Evolutionary conservation across 2,888 invertebrate genomes (phyloP).

Genomic region (Cerastoderma edule): DNA sequence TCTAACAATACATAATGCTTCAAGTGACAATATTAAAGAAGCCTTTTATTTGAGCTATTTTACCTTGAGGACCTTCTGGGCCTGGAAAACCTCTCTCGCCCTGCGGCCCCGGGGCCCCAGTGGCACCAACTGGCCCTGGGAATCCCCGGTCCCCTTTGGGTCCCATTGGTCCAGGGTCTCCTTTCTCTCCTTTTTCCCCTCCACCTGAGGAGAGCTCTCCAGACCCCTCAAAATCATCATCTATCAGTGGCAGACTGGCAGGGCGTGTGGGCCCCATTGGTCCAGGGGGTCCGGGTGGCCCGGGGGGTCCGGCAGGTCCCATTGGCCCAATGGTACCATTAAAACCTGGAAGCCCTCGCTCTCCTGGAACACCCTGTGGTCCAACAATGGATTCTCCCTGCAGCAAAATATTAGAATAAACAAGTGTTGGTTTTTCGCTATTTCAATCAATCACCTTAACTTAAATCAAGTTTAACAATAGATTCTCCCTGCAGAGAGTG

Average conservation of each 20-base stretch:
- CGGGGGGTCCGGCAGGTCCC: slow-evolving; percentile 28
- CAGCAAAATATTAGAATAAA: no score
- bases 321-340: slow-evolving; percentile 44
- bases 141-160: slow-evolving; percentile 64
- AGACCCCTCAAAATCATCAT: slow-evolving; percentile 53
- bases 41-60: neutral
- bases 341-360: slow-evolving; percentile 37
- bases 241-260: slow-evolving; percentile 24
- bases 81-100: slow-evolving; percentile 61
- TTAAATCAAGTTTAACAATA: no score
- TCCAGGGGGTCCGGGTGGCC: slow-evolving; percentile 51
- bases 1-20: neutral
- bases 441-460: no score
- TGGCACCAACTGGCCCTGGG: slow-evolving; percentile 68
- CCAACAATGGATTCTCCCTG: slow-evolving; percentile 21
- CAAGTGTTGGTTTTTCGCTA: no score
- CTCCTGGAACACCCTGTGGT: slow-evolving; percentile 29
- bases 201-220: slow-evolving; percentile 27
- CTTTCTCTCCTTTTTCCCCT: slow-evolving; percentile 46
- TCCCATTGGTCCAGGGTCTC: slow-evolving; percentile 61
- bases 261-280: slow-evolving; percentile 38
- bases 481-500: no score
- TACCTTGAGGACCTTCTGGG: slow-evolving; percentile 30
- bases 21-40: no score
- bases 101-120: slow-evolving; percentile 49